Conservation (phyloP, 2,888 invertebrate species). For the Mythimna ferrago region DNA sequence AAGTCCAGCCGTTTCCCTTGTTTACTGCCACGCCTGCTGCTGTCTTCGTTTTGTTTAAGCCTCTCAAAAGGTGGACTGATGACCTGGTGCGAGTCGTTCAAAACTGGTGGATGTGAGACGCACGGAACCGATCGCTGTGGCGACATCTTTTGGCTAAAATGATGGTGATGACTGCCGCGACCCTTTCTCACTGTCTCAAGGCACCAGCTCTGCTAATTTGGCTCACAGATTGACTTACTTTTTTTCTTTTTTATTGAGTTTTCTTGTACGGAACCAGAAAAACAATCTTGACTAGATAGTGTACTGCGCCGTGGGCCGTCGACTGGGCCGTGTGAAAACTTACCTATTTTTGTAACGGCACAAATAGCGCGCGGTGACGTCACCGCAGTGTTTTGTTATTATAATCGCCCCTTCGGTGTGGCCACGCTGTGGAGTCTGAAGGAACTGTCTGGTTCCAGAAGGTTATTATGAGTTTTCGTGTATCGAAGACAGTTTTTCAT, state of each 20-base stretch:
- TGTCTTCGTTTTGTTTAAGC: too few species aligned
- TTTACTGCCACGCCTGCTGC: too few species aligned
- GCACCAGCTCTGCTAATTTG: too few species aligned
- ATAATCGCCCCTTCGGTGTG: slow-evolving; percentile 62
- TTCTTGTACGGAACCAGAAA: slow-evolving; percentile 46
- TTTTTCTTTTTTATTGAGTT: neutral
- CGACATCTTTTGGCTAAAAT: too few species aligned
- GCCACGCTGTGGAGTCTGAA: slow-evolving; percentile 38
- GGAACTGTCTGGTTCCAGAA: slow-evolving; percentile 22
- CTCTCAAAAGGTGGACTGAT: too few species aligned
- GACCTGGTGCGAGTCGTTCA: too few species aligned
- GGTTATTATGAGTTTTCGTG: neutral
- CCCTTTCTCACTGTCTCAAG: too few species aligned
- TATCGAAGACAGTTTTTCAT: too few species aligned
- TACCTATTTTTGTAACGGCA: slow-evolving; percentile 77
- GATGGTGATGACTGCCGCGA: too few species aligned
- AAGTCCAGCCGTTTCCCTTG: too few species aligned
- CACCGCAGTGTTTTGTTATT: slow-evolving; percentile 69
- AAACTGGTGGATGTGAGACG: too few species aligned
- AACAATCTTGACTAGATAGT: slow-evolving; percentile 45
- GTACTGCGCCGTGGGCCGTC: slow-evolving; percentile 56
- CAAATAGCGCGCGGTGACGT: slow-evolving; percentile 76
- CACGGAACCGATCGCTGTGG: too few species aligned
- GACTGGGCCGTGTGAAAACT: slow-evolving; percentile 71
- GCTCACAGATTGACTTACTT: neutral